These are phyloP conservation scores for Ricordea florida DNA, from an alignment of 92 coral and sea anemone species.

Conservation along the genomic window DNA sequence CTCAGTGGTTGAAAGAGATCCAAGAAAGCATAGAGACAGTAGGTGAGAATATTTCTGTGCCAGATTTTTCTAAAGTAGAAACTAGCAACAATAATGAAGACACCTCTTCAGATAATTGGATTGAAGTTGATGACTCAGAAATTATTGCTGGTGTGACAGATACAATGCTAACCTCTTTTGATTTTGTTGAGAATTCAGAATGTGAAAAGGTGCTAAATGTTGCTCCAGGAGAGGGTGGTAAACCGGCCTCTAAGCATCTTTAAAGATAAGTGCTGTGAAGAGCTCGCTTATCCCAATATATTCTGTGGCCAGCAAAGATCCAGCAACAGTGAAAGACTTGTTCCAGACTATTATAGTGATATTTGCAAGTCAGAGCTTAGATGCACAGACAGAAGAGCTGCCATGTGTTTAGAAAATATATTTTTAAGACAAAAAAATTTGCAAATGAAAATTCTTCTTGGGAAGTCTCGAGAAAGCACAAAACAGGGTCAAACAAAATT, in stretches of 20 bases:
- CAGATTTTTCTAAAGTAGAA: too few relatives aligned
- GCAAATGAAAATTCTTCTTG: slow-evolving; percentile 66
- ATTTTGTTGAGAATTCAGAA: not conserved
- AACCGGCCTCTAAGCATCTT: slow-evolving; percentile 60
- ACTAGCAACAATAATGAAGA: too few relatives aligned
- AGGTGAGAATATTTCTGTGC: too few relatives aligned
- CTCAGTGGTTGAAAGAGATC: too few relatives aligned
- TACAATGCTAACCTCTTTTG: too few relatives aligned
- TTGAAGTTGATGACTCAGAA: too few relatives aligned
- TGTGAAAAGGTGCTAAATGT: slow-evolving; percentile 9
- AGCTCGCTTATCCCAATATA: slow-evolving; percentile 65
- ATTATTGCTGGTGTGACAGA: too few relatives aligned
- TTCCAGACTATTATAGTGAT: slow-evolving; percentile 46
- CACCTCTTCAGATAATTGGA: too few relatives aligned
- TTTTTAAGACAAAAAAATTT: slow-evolving; percentile 60
- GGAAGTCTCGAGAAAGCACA: slow-evolving; percentile 50
- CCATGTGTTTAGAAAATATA: slow-evolving; percentile 31
- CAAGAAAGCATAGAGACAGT: too few relatives aligned
- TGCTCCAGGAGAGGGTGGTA: slow-evolving; percentile 63
- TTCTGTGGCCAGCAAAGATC: slow-evolving; percentile 53
- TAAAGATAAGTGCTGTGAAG: slow-evolving; percentile 49
- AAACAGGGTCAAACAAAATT: slow-evolving; percentile 27
- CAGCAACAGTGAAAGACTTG: slow-evolving; percentile 26
- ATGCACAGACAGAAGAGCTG: slow-evolving; percentile 35
- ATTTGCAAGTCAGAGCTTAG: slow-evolving; percentile 63